Conservation (phyloP, 2,113 vertebrate genomes). For the Protobothrops flavoviridis region DNA sequence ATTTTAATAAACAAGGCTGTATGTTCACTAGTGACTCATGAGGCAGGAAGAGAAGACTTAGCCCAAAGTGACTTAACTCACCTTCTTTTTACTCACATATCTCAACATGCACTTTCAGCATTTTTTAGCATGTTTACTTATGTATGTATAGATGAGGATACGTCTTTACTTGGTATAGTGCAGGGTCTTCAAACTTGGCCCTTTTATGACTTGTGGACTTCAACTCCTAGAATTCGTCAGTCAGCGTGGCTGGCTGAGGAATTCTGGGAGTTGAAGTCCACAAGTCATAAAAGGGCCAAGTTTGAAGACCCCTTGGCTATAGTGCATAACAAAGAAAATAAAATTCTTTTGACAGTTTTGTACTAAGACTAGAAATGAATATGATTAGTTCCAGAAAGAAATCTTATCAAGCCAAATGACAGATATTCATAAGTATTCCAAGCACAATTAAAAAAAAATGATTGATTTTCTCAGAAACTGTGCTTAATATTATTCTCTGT, state of each 20-base stretch:
- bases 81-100: constrained; percentile 17
- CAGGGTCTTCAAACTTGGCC: neutral
- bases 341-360: constrained; percentile 37
- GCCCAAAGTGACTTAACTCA: constrained; percentile 21
- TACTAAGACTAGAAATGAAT: constrained; percentile 27
- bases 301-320: neutral
- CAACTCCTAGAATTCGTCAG: too few relatives aligned
- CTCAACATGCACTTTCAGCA: constrained; percentile 16
- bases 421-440: constrained; percentile 49
- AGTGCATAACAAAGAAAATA: constrained; percentile 27
- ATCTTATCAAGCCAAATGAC: constrained; percentile 48
- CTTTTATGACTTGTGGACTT: too few relatives aligned
- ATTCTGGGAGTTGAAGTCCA: too few relatives aligned
- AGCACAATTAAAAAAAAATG: constrained; percentile 39
- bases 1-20: constrained; percentile 38
- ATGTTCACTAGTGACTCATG: neutral
- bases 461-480: constrained; percentile 35
- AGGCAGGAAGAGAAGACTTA: neutral
- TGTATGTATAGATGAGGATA: neutral
- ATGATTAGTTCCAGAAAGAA: constrained; percentile 45
- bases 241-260: too few relatives aligned
- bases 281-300: too few relatives aligned
- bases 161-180: neutral
- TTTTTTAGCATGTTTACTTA: neutral
- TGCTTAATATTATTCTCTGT: neutral